Evolutionary conservation across 2,797 vertebrate species (phyloP).

Genomic region (Spheniscus humboldti): DNA sequence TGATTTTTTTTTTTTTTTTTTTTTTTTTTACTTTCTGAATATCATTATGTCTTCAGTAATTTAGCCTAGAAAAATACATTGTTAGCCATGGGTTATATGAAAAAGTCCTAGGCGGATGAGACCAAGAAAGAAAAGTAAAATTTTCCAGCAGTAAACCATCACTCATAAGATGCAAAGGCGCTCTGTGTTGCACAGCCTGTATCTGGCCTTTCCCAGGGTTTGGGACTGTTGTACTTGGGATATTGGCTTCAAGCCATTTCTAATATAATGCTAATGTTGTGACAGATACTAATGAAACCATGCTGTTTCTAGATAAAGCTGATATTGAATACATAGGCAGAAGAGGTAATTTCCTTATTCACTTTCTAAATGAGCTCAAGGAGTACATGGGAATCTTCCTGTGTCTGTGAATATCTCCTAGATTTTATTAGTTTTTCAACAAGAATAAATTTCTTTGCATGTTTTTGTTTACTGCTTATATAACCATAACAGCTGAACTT

Average conservation of each 20-base stretch:
- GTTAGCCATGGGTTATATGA: neutral
- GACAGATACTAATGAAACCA: slow-evolving; percentile 55
- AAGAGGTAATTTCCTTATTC: slow-evolving; percentile 58
- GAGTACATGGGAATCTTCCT: neutral
- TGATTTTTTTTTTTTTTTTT: neutral
- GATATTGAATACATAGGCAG: slow-evolving; percentile 28
- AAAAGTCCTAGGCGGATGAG: neutral
- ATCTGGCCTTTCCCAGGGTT: neutral
- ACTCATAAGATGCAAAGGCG: neutral
- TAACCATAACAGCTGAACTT: neutral
- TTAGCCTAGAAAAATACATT: neutral
- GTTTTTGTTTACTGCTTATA: neutral
- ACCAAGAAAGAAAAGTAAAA: neutral
- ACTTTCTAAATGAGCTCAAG: slow-evolving; percentile 52
- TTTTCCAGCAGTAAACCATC: neutral
- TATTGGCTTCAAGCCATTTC: slow-evolving; percentile 23
- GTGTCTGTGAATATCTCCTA: neutral
- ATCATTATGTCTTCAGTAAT: slow-evolving; percentile 24
- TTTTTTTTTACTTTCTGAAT: slow-evolving; percentile 1
- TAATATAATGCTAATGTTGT: slow-evolving; percentile 30
- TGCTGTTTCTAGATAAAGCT: slow-evolving; percentile 50
- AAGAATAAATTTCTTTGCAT: neutral
- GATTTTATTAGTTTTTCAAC: slow-evolving; percentile 5
- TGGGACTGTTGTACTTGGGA: neutral
- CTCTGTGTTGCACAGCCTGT: neutral